Percentiles rank a stretch among this genome's conserved stretches.
Conservation (phyloP, 2,797 vertebrate genomes). For the Psittacula echo region DNA sequence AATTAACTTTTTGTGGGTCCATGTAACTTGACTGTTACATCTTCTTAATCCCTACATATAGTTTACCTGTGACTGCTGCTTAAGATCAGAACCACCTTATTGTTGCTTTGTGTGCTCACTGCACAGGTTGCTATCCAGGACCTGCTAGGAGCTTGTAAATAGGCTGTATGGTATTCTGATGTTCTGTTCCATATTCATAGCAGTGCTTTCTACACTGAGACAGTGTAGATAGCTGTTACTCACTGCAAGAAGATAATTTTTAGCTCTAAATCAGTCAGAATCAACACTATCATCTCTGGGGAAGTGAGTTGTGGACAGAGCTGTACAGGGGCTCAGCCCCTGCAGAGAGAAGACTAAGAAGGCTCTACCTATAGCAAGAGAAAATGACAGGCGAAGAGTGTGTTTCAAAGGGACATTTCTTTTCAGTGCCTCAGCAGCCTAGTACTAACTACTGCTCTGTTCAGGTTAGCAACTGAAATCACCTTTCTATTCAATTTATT, state of each 20-base stretch:
- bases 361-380: neutral
- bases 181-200: neutral
- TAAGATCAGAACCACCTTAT: neutral
- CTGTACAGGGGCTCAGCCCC: neutral
- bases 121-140: neutral
- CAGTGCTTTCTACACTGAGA: too few species aligned
- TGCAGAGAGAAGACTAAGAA: neutral
- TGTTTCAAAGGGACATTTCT: neutral
- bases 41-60: neutral
- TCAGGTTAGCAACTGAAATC: neutral
- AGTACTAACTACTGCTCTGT: neutral
- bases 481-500: neutral
- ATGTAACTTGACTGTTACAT: neutral
- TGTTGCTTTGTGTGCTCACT: neutral
- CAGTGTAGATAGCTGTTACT: neutral
- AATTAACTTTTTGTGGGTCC: neutral
- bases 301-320: neutral
- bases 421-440: neutral
- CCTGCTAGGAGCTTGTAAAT: neutral
- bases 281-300: neutral
- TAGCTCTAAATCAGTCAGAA: neutral
- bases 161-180: rapidly evolving
- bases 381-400: neutral
- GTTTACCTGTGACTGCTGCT: neutral
- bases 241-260: neutral